These are phyloP conservation scores for Panthera tigris DNA, from an alignment of 2,113 vertebrate species.

Conservation along the genomic window DNA sequence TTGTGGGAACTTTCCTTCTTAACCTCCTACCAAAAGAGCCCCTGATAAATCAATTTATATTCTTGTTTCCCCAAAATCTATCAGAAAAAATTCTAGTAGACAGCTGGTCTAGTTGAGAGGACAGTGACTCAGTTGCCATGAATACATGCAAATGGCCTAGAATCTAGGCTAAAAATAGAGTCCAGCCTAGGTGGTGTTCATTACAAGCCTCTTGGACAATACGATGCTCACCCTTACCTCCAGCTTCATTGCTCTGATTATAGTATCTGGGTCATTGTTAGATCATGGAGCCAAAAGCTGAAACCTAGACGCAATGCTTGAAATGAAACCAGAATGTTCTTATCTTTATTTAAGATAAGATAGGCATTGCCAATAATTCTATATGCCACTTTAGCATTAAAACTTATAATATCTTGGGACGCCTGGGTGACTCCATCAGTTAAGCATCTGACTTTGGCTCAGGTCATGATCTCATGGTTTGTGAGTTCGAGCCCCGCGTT, in stretches of 20 bases:
- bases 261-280: neutral
- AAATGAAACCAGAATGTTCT: neutral
- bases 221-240: neutral
- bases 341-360: slow-evolving; percentile 7
- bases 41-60: neutral
- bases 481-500: too few species aligned
- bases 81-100: neutral
- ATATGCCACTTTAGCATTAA: neutral
- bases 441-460: too few species aligned
- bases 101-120: neutral
- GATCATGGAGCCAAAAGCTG: neutral
- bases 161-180: neutral
- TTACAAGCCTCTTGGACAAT: neutral
- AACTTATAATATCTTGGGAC: neutral
- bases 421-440: too few species aligned
- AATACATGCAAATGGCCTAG: neutral
- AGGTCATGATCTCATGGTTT: too few species aligned
- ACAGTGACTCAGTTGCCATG: neutral
- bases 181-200: neutral
- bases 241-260: neutral
- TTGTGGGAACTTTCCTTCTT: neutral
- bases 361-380: neutral
- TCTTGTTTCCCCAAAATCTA: neutral
- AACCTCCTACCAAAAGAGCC: neutral
- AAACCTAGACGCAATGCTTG: neutral